These are phyloP conservation scores for Aphis craccivora DNA, from an alignment of 1,140 invertebrate genomes.

Conservation along the genomic window DNA sequence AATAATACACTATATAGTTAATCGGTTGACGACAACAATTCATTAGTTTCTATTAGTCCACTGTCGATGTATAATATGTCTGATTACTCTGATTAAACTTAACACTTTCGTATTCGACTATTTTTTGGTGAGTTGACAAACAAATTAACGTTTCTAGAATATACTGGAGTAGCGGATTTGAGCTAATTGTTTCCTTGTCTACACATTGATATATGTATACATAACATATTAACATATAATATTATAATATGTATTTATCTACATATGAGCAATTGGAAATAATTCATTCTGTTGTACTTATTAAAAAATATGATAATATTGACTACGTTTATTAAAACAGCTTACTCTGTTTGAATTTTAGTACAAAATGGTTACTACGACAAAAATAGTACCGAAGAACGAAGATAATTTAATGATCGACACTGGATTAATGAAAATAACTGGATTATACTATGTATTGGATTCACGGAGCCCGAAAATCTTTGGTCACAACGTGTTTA, in stretches of 20 bases:
- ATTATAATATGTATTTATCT: neutral
- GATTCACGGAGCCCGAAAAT: neutral
- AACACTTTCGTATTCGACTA: neutral
- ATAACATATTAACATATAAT: neutral
- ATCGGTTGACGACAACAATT: neutral
- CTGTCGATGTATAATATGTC: neutral
- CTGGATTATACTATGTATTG: neutral
- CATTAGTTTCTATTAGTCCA: neutral
- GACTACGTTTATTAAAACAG: no score
- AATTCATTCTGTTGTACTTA: no score
- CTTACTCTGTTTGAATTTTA: no score
- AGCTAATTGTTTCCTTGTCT: neutral
- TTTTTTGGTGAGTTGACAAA: neutral
- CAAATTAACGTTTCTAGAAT: neutral
- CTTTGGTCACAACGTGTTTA: neutral
- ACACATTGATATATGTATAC: no score
- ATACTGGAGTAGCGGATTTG: neutral
- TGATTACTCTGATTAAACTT: neutral
- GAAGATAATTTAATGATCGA: neutral
- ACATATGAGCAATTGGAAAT: neutral
- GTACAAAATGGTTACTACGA: neutral
- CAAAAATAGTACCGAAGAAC: neutral
- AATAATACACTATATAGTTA: neutral
- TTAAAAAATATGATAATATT: no score
- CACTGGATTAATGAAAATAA: neutral